Evolutionary conservation across 2,113 vertebrate genomes (phyloP).

Genomic region (Rhipidura dahli): DNA sequence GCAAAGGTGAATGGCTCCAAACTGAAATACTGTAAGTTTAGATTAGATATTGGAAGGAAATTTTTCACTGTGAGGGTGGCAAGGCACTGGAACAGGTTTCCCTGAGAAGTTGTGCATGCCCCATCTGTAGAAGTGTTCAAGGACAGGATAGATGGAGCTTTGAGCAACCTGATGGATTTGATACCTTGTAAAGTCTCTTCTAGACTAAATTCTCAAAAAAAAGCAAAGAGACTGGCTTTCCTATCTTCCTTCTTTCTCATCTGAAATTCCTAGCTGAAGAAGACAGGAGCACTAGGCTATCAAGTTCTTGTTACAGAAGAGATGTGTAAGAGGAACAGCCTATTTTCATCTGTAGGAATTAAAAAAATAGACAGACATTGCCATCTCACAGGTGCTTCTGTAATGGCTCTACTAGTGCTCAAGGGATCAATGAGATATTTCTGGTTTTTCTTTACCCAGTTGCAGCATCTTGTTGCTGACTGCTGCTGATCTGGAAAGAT

Average conservation of each 20-base stretch:
- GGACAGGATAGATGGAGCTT: not conserved
- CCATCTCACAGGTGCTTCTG: not conserved
- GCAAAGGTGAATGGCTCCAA: not conserved
- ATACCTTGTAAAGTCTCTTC: not conserved
- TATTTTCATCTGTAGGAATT: not conserved
- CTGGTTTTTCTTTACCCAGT: not conserved
- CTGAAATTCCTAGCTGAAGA: not conserved
- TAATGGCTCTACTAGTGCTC: not conserved
- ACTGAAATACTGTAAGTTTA: not conserved
- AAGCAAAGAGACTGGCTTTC: not conserved
- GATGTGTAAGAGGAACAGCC: not conserved
- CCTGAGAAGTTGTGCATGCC: not conserved
- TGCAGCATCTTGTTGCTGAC: not conserved
- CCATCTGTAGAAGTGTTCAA: not conserved
- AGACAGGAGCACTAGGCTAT: not conserved
- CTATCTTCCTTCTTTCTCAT: not conserved
- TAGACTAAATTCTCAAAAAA: not conserved
- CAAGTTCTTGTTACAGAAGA: not conserved
- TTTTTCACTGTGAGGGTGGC: not conserved
- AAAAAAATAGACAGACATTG: not conserved
- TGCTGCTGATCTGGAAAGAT: not conserved
- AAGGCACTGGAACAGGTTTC: not conserved
- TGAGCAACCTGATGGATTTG: not conserved
- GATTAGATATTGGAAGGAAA: not conserved
- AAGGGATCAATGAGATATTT: not conserved